Percentiles rank a stretch among this genome's conserved stretches.
phyloP scores from a whole-genome alignment of 1,140 invertebrate genomes.

The Ruditapes philippinarum region DNA sequence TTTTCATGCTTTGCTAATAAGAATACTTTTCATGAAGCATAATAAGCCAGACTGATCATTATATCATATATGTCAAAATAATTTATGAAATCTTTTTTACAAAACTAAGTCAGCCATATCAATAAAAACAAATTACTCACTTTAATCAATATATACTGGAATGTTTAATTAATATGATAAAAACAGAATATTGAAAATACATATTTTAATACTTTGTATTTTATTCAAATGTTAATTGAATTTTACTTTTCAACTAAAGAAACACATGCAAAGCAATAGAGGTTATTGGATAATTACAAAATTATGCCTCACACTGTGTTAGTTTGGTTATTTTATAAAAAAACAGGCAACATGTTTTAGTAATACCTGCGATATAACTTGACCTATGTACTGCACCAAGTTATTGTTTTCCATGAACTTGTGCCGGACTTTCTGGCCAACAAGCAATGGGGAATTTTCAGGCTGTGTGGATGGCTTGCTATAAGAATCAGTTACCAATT shows the following conservation, averaged over 20 bases:
- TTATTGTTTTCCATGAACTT: slow-evolving; percentile 46
- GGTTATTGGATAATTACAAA: slow-evolving; percentile 13
- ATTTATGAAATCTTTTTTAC: neutral
- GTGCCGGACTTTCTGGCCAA: slow-evolving; percentile 58
- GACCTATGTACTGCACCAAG: slow-evolving; percentile 43
- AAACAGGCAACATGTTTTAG: slow-evolving; percentile 22
- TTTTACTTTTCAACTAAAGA: neutral
- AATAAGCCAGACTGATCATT: neutral
- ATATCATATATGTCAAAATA: too few relatives aligned
- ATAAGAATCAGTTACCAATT: slow-evolving; percentile 43
- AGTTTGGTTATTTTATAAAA: slow-evolving; percentile 33
- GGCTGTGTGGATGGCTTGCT: slow-evolving; percentile 25
- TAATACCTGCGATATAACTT: slow-evolving; percentile 66
- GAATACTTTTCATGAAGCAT: neutral
- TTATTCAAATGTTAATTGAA: too few relatives aligned
- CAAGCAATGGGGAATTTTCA: slow-evolving; percentile 21
- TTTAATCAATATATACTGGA: neutral
- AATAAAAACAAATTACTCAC: neutral
- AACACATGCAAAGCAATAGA: slow-evolving; percentile 7
- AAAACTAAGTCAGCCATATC: neutral
- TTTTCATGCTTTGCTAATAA: neutral
- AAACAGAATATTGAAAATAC: neutral
- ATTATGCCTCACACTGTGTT: neutral
- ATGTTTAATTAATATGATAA: neutral
- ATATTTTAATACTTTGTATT: too few relatives aligned